Evolutionary conservation across 2,113 vertebrate species (phyloP).

Genomic region (Syrrhaptes paradoxus): DNA sequence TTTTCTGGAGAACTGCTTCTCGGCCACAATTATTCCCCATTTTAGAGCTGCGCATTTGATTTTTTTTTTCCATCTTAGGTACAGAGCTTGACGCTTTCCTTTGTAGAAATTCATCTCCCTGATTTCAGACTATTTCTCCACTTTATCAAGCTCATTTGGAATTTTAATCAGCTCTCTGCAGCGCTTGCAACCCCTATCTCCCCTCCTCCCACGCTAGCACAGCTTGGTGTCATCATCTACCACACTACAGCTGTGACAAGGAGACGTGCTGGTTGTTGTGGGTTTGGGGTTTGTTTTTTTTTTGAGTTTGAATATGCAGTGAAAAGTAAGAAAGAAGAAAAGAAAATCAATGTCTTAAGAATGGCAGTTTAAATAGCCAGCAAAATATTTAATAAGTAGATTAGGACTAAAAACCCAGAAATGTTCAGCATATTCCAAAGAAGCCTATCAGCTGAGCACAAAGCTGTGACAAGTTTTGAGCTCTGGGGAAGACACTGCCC

Average conservation of each 20-base stretch:
- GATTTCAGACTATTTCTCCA: constrained; percentile 54
- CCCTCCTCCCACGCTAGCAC: constrained; percentile 57
- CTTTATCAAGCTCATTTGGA: constrained; percentile 54
- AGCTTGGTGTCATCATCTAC: constrained; percentile 60
- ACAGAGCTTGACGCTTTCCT: neutral
- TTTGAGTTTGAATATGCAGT: constrained; percentile 13
- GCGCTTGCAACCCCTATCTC: constrained; percentile 19
- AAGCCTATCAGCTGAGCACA: neutral
- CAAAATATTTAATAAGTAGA: neutral
- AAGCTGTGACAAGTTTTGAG: neutral
- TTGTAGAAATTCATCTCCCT: constrained; percentile 47
- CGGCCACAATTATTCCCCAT: constrained; percentile 47
- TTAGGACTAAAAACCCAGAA: neutral
- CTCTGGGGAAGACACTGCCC: neutral
- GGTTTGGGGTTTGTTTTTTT: neutral
- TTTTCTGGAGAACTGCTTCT: constrained; percentile 4
- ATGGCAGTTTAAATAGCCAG: neutral
- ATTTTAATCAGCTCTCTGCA: constrained; percentile 53
- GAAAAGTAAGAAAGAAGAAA: constrained; percentile 34
- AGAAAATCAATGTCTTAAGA: constrained; percentile 4
- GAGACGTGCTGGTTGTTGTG: neutral
- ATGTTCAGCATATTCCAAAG: neutral
- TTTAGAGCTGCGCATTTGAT: constrained; percentile 40
- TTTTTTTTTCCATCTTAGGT: constrained; percentile 22
- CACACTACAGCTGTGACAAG: constrained; percentile 52